Base-by-base conservation (phyloP, 2,113 vertebrate species). In the Proterorhinus semilunaris region DNA sequence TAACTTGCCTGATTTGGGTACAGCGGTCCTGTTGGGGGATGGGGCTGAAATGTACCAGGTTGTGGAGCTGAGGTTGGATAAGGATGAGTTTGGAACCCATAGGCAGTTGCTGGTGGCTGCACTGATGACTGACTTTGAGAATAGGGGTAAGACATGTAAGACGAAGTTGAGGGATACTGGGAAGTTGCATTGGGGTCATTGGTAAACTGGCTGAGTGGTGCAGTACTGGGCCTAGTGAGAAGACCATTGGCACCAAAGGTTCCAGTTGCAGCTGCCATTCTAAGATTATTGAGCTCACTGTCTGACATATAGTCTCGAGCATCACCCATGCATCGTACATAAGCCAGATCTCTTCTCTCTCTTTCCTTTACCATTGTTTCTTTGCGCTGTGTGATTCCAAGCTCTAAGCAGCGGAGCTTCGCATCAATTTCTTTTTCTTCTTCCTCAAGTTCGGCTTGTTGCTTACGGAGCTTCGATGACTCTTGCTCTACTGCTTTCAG, bases 381-480 rank as follows among this genome's bases (percentile, higher is more conserved):
- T 71, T 99, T 99, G 66, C 98, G 95, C 62, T 98, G 97, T 15
- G 93, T 95, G 83, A 99, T 99, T 45, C 98, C 98, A 54, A 98
- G 82, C 87, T 99, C 98, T 81, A 99, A 87, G 86, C 96, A 98
- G 74, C 98, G 96, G 74, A 99, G 90, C 86, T 98, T 99, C 62
- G 98, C 98, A 9, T 99, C 98, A 2, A 99, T 99, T 89, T 99
- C 98, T 86, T 99, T 99, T 87, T 99, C 98, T 82, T 99, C 98
- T 76, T 99, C 98, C 0, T 99, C 98, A 72, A 99, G 89, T 86
- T 99, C 97, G 0, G 96, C 96, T 83, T 99, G 98, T 85, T 99
- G 98, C 88, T 99, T 99, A 62, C 97, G 94, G 57, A 99, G 93
- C 86, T 99, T 99, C 13, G 96, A 95, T 43, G 98, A 98, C 81